These are phyloP conservation scores for Anticlea derivata DNA, from an alignment of 2,888 invertebrate genomes.

Conservation along the genomic window DNA sequence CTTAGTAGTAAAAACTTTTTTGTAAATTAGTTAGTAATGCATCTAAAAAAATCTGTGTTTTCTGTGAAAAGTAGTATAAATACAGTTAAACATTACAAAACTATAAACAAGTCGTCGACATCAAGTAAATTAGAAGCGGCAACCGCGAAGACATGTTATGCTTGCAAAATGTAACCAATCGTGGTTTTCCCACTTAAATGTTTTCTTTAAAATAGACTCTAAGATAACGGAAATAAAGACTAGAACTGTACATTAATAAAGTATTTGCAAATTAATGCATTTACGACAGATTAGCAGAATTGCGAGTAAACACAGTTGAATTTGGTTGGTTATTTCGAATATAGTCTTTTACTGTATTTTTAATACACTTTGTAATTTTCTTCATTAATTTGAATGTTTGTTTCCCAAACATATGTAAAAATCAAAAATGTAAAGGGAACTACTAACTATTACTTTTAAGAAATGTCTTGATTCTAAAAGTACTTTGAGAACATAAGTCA, in stretches of 20 bases:
- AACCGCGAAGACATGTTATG: constrained; percentile 23
- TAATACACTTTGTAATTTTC: no score
- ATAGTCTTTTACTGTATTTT: neutral
- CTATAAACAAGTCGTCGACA: constrained; percentile 10
- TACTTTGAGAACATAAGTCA: no score
- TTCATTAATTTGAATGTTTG: no score
- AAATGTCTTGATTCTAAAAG: no score
- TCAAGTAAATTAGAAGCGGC: constrained; percentile 12
- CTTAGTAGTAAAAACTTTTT: no score
- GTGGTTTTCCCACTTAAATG: neutral
- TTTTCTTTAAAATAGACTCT: neutral
- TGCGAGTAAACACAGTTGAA: no score
- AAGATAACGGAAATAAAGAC: neutral
- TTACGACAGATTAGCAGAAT: neutral
- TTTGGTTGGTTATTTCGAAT: neutral
- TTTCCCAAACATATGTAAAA: no score
- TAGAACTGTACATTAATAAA: neutral
- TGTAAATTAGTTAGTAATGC: no score
- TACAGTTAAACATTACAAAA: constrained; percentile 15
- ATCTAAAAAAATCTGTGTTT: no score
- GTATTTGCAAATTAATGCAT: neutral
- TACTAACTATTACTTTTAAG: no score
- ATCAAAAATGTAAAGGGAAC: no score
- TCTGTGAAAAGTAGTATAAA: neutral
- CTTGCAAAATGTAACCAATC: constrained; percentile 19